Evolutionary conservation across 2,888 invertebrate genomes (phyloP).

Genomic region (Cryptosula pallasiana): DNA sequence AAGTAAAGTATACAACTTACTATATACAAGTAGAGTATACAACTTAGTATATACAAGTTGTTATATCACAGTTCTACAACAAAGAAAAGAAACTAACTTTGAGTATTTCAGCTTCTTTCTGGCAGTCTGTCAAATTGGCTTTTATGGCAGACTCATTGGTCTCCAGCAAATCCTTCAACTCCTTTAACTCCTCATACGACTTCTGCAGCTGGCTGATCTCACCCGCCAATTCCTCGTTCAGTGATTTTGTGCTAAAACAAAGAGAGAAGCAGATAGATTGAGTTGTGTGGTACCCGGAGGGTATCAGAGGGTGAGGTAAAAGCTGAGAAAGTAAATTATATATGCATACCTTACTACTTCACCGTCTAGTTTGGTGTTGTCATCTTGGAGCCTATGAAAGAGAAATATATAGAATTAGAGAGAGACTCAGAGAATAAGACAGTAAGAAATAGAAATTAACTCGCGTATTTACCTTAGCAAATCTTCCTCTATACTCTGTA

Average conservation of each 20-base stretch:
- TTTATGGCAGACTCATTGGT: constrained; percentile 42
- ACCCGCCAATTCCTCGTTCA: constrained; percentile 47
- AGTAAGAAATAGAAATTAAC: not conserved
- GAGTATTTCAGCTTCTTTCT: constrained; percentile 45
- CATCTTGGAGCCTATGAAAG: not conserved
- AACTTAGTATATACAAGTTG: too few relatives aligned
- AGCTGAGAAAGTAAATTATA: too few relatives aligned
- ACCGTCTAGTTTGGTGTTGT: not conserved
- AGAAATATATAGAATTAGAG: not conserved
- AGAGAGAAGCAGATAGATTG: too few relatives aligned
- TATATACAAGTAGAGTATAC: too few relatives aligned
- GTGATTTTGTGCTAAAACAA: constrained; percentile 44
- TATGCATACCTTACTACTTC: not conserved
- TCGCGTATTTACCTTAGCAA: constrained; percentile 48
- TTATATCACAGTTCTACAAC: too few relatives aligned
- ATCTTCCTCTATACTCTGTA: constrained; percentile 52
- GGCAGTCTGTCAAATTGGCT: constrained; percentile 47
- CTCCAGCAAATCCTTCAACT: constrained; percentile 49
- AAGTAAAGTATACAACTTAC: too few relatives aligned
- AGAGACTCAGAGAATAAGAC: not conserved
- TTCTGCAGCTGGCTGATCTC: constrained; percentile 52
- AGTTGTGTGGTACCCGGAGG: too few relatives aligned
- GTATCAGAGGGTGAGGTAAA: too few relatives aligned
- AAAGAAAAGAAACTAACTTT: too few relatives aligned
- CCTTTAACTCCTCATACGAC: constrained; percentile 48